phyloP scores from a whole-genome alignment of 2,797 vertebrate species.

The Falco columbarius region DNA sequence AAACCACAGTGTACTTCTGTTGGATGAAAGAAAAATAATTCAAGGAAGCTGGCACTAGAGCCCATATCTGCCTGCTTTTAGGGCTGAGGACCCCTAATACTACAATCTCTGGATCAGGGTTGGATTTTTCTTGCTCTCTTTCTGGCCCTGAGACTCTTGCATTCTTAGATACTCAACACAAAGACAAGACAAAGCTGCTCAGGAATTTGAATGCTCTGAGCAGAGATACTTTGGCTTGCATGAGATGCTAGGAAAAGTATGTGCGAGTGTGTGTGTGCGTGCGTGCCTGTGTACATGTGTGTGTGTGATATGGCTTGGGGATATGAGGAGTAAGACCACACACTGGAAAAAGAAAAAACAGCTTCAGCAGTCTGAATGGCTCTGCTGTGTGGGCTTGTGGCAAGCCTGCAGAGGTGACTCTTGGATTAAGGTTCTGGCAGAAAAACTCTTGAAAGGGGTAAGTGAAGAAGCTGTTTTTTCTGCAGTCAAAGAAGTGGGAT shows the following conservation, averaged over 20 bases:
- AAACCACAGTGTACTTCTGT: neutral
- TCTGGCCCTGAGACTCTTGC: neutral
- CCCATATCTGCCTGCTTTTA: neutral
- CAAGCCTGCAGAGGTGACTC: neutral
- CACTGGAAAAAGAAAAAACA: neutral
- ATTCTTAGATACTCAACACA: neutral
- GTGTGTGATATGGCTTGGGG: neutral
- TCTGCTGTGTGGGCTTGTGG: neutral
- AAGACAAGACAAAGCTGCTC: neutral
- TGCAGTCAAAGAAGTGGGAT: neutral
- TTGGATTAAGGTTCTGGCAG: slow-evolving; percentile 16
- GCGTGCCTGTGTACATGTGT: neutral
- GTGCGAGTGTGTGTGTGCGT: neutral
- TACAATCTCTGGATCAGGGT: neutral
- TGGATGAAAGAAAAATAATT: neutral
- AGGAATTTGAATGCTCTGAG: neutral
- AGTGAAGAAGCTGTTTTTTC: slow-evolving; percentile 9
- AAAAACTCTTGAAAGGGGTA: neutral
- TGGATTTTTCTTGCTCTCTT: neutral
- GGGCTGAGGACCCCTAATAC: neutral
- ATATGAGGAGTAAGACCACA: neutral
- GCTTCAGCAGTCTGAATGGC: neutral
- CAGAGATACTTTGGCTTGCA: neutral
- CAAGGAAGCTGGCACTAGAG: neutral
- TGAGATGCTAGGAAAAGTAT: neutral